A percentile compares a stretch with the other conserved stretches of the same genome.
These are phyloP conservation scores for Urosaurus nigricauda DNA, from an alignment of 2,797 vertebrate species.

Conservation along the genomic window DNA sequence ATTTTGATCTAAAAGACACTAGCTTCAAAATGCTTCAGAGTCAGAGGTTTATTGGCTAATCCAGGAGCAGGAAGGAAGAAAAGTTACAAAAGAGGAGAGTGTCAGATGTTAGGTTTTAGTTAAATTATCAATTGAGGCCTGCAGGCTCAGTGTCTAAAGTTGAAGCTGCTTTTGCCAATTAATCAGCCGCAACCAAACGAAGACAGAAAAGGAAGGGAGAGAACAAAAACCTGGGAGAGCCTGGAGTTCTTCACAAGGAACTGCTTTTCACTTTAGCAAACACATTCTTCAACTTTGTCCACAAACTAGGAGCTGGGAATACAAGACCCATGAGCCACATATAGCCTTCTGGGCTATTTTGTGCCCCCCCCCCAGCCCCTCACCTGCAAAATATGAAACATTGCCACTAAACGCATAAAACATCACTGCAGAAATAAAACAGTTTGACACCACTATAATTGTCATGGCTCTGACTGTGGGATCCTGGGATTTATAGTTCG, in stretches of 20 bases:
- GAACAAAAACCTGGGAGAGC: background rate
- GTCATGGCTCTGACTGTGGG: no score
- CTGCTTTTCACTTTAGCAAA: background rate
- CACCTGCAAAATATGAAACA: no score
- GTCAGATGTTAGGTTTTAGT: background rate
- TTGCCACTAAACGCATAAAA: no score
- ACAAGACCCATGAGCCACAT: no score
- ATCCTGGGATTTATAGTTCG: no score
- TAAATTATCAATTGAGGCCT: slow-evolving; percentile 42
- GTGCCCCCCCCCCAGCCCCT: no score
- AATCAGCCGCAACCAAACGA: background rate
- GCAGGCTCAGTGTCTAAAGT: background rate
- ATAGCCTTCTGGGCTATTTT: no score
- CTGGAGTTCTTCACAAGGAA: background rate
- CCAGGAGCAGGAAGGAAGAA: background rate
- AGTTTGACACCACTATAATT: no score
- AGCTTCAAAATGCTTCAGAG: background rate
- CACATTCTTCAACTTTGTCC: background rate
- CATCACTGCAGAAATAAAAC: no score
- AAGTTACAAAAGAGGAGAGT: background rate
- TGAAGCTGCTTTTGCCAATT: slow-evolving; percentile 6
- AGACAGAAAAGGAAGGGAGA: background rate
- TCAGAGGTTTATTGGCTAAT: background rate
- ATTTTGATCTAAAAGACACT: slow-evolving; percentile 12
- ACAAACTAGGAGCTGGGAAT: background rate